Conservation (phyloP, 1,140 invertebrate species). For the Gerris buenoi region DNA sequence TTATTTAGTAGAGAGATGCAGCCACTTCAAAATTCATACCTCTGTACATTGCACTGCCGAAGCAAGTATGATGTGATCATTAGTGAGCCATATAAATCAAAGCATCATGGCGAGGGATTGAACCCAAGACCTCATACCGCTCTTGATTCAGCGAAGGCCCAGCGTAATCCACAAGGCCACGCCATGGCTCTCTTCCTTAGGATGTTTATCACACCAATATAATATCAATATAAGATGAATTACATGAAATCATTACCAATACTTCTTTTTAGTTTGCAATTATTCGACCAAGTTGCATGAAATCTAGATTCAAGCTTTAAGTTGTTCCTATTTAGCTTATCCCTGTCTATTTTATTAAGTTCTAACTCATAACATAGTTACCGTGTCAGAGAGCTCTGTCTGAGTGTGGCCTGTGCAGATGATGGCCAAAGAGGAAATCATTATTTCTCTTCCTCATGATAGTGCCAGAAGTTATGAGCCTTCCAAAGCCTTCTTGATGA, state of each 20-base stretch:
- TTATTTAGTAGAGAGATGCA: neutral
- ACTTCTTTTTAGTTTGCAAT: neutral
- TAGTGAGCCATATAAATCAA: too few relatives aligned
- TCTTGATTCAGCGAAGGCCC: too few relatives aligned
- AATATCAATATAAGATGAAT: too few relatives aligned
- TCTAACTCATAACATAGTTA: neutral
- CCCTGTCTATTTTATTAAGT: neutral
- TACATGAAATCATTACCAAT: neutral
- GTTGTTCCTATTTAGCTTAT: neutral
- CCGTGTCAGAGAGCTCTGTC: slow-evolving; percentile 11
- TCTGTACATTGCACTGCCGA: too few relatives aligned
- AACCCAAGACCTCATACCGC: too few relatives aligned
- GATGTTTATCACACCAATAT: too few relatives aligned
- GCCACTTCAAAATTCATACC: too few relatives aligned
- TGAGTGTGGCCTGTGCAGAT: slow-evolving; percentile 6
- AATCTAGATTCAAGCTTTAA: neutral
- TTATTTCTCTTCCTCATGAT: slow-evolving; percentile 78
- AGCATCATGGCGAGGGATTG: too few relatives aligned
- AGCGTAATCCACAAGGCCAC: too few relatives aligned
- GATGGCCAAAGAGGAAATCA: slow-evolving; percentile 17
- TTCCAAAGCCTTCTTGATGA: slow-evolving; percentile 77
- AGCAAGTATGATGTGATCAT: too few relatives aligned
- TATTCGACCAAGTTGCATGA: neutral
- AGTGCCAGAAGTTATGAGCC: slow-evolving; percentile 93
- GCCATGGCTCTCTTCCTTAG: too few relatives aligned